Conservation (phyloP, 2,797 vertebrate species). For the Mus spretus region DNA sequence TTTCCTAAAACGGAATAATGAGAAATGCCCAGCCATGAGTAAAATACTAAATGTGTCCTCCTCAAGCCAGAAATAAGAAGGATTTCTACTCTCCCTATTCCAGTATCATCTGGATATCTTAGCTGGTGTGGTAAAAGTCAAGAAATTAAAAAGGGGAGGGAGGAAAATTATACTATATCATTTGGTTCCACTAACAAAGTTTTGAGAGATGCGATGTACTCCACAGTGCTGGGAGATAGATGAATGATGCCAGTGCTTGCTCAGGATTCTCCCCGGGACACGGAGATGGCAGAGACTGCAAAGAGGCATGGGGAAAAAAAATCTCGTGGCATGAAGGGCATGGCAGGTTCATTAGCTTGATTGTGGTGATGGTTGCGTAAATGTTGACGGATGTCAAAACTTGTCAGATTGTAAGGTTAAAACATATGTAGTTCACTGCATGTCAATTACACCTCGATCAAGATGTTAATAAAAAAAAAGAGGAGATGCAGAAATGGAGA, state of each 20-base stretch:
- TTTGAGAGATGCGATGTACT: slow-evolving; percentile 34
- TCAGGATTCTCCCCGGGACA: not conserved
- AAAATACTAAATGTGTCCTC: slow-evolving; percentile 31
- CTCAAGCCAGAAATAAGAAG: not conserved
- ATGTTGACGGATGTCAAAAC: slow-evolving; percentile 17
- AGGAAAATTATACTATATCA: not conserved
- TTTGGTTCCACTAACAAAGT: not conserved
- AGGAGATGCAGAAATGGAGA: not conserved
- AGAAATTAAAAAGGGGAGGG: not conserved
- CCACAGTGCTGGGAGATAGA: not conserved
- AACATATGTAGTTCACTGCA: slow-evolving; percentile 20
- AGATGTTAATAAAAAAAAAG: not conserved
- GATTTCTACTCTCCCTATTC: not conserved
- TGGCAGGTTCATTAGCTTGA: not conserved
- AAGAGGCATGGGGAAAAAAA: not conserved
- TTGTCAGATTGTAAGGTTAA: not conserved
- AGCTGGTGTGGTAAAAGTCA: not conserved
- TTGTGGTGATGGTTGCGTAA: slow-evolving; percentile 1
- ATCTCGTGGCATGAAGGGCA: not conserved
- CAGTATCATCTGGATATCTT: not conserved
- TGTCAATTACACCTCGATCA: slow-evolving; percentile 4
- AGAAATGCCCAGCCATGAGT: not conserved
- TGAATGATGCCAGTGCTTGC: not conserved
- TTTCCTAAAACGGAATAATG: not conserved
- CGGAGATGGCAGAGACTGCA: not conserved